Evolutionary conservation across 1,140 invertebrate species (phyloP), one percentile per base, ranked within the genome.

Genomic region (Cyrtorhinus lividipennis): DNA sequence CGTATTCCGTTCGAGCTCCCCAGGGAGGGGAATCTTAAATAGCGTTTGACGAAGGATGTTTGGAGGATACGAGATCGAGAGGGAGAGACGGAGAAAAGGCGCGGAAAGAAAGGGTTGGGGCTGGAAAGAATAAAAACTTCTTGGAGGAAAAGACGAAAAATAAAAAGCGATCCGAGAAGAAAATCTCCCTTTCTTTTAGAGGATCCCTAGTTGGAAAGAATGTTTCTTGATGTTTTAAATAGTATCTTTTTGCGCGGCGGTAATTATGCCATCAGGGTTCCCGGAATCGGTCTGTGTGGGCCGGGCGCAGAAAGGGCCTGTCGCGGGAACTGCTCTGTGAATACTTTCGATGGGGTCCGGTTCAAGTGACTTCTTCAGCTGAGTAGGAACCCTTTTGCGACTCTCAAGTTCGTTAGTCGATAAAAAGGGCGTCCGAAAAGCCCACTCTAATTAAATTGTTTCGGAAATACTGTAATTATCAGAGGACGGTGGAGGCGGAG

Each of bases 231-330:
- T 53, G 48, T 53, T 59, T 57, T 59, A 59, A 59, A 59, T 59
- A 59, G 58, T 59, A 23, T 18, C 58, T 59, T 59, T 59, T 59
- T 59, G 58, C 58, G 24, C 58, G 58, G 58, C 38, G 58, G 58
- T 59, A 59, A 59, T 59, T 59, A 59, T 59, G 58, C 58, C 58
- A 59, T 59, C 58, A 59, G 58, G 22, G 24, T 59, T 59, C 58
- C 26, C 24, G 38, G 58, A 59, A 59, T 12, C 58, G 58, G 58
- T 24, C 58, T 59, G 58, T 59, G 58, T 59, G 58, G 58, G 24
- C 58, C 20, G 10, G 5, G 12, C 10, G 20, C 48, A 53, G 48
- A 5, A 38, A n/a, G n/a, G n/a, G n/a, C n/a, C 48, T 13, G 48
- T 15, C 5, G 5, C 30, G 30, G 30, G 5, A 38, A 15, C 30